Base-by-base conservation (phyloP, 2,797 vertebrate genomes). In the Pristis pectinata region DNA sequence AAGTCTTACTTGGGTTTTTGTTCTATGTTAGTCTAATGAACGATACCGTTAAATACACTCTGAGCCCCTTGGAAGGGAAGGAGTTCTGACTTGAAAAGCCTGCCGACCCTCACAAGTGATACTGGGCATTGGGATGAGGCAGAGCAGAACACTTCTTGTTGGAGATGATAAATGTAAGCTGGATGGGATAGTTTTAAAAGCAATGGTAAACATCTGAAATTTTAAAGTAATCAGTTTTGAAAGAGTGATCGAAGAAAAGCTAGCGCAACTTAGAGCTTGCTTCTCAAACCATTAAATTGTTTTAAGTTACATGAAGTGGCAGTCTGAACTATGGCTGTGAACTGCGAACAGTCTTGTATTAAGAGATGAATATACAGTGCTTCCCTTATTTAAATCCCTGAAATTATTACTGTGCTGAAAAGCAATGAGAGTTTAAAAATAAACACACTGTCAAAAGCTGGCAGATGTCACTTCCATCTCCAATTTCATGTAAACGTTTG, bases 371-470 rank as follows among this genome's bases (percentile, higher is more conserved):
- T 41, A 67, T 67, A 91, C 59, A 67, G n/a, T 67, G 87, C n/a
- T 41, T 67, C 87, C 37, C n/a, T 91, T 91, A 91, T 91, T 37
- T 41, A n/a, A 64, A 22, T 64, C 17, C 1, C n/a, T 24, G 59
- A 67, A 91, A 67, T 91, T 67, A 91, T 91, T 91, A 91, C 87
- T 67, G 59, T 37, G 87, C 19, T 91, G 87, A 67, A 91, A 91
- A 91, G 59, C 59, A 91, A 67, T 67, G 87, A 91, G 87, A 67
- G 11, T n/a, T 91, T 24, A 91, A 91, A 91, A 91, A 41, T 91
- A 67, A 91, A 67, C 59, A 89, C 9, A 7, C 5, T 59, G 85
- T 34, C 85, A 61, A 89, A 24, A 41, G 34, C 87, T 22, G 61
- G n/a, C 59, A 91, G 56, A 41, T 91, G 87, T 67, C n/a, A 91